Base-by-base conservation (phyloP, 92 coral and sea anemone species). In the Diadumene lineata region DNA sequence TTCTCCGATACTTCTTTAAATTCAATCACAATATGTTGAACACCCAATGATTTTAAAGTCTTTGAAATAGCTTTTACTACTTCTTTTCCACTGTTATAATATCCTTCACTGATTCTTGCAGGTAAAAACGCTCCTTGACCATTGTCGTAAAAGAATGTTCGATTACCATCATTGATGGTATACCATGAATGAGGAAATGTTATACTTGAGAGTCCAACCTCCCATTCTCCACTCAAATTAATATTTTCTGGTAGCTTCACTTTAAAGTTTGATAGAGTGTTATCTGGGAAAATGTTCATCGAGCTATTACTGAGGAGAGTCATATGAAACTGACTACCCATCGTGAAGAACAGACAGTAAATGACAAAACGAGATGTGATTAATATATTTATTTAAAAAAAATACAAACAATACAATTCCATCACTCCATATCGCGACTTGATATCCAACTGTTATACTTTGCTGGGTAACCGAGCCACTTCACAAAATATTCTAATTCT, bases 391-490 rank as follows among this genome's bases (percentile, higher is more conserved):
- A 22, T 22, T 29, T 61, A 7, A 6, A 16, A 8, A 16, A 3
- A 16, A 3, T 4, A 53, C n/a, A 4, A 23, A 16, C 3, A 16
- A 8, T 22, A 53, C 60, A 53, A 8, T 7, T 53, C 2, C 18
- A 53, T 33, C 15, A 17, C 28, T 63, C 34, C 7, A 73, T 16
- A 11, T 75, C 50, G 19, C 28, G 34, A 10, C 28, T n/a, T 2
- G 55, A 62, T 23, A 81, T 19, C 79, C 80, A 64, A 18, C 50
- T 43, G 8, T 73, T 65, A 73, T 72, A 50, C 29, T 63, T 46
- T 16, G 4, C 30, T 11, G 85, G 85, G 46, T 62, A 79, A 1
- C 84, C 84, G 22, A 58, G 31, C 77, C 77, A 79, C 21, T 25
- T 56, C 11, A 79, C 84, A 66, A 61, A 23, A 23, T 21, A 61